Evolutionary conservation across 2,888 invertebrate genomes (phyloP).

Genomic region (Acanthosepion lycidas): DNA sequence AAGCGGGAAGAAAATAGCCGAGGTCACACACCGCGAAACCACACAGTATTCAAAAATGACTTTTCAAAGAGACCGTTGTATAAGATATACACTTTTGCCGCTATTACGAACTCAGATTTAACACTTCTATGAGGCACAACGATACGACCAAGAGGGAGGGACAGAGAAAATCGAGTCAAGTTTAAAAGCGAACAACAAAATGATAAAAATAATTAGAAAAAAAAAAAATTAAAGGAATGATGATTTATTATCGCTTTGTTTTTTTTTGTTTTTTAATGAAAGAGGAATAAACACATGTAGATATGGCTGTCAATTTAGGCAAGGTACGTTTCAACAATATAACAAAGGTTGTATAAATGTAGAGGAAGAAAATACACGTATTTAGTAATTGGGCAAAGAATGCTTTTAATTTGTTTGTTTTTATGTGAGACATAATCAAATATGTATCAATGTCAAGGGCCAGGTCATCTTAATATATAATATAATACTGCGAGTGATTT

Average conservation of each 20-base stretch:
- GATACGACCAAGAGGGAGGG: background rate
- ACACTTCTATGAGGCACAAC: background rate
- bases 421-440: background rate
- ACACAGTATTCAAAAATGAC: background rate
- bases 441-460: background rate
- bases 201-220: no score
- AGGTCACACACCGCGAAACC: background rate
- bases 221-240: no score
- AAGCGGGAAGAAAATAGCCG: background rate
- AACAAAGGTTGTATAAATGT: background rate
- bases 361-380: no score
- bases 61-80: background rate
- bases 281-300: background rate
- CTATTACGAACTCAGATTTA: background rate
- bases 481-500: background rate
- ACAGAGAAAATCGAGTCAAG: no score
- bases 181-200: no score
- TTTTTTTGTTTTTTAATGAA: background rate
- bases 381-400: no score
- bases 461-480: background rate
- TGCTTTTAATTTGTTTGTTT: no score
- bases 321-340: background rate
- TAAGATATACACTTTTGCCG: background rate
- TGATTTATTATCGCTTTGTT: background rate
- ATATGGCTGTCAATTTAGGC: background rate